Evolutionary conservation across 1,140 invertebrate genomes (phyloP), one percentile per base, ranked within the genome.

Genomic region (Panonychus citri): DNA sequence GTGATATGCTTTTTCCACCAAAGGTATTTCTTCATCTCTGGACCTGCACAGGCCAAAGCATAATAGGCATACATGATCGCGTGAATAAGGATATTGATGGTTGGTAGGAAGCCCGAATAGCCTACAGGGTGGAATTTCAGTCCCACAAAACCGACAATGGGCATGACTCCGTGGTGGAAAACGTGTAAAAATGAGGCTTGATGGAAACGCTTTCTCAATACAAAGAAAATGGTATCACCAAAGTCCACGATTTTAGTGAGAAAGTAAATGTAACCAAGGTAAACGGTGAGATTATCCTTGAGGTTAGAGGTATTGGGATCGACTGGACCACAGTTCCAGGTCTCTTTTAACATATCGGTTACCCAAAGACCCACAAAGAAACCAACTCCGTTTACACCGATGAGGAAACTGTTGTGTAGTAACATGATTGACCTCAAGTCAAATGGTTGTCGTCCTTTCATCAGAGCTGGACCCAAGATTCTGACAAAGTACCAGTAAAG

Each of bases 401-500:
- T 55, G 63, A 72, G 68, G 10, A 60, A 60, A 39, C 72, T 59
- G 55, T 74, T 74, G 61, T 72, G 74, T 4, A 67, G 59, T 26
- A 71, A 43, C 30, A 74, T 63, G 10, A 70, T 34, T 7, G 63
- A 62, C 53, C 67, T 61, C 15, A 74, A 56, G 46, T 72, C 65
- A n/a, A 69, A 60, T 27, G 73, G 70, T 62, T 67, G 63, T 17
- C 69, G 61, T 43, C 70, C 59, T 25, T 64, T 64, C 73, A 74
- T 74, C 53, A 70, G 63, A 10, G 60, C 55, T 7, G 72, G 71
- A 15, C 72, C 70, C 3, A 62, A 66, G 27, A 79, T 78, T 71
- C 78, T 83, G 53, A 85, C 81, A 65, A 85, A 83, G 65, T 85
- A 82, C 49, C 81, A 83, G 70, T 88, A 90, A 61, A 76, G 79